These are phyloP conservation scores for Phyllotreta cruciferae DNA, from an alignment of 2,888 invertebrate genomes.

Conservation along the genomic window DNA sequence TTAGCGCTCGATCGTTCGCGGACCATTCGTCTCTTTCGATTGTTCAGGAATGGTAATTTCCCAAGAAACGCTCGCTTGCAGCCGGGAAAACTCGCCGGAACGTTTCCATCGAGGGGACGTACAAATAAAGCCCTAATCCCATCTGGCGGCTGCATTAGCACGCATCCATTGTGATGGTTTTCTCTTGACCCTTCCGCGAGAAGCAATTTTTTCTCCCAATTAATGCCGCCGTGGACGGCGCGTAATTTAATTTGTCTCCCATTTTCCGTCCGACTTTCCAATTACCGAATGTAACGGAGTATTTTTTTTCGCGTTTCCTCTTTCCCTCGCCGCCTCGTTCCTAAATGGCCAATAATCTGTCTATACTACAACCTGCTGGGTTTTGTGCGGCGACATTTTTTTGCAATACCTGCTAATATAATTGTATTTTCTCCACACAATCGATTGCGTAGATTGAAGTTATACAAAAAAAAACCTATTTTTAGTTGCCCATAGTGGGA, in stretches of 20 bases:
- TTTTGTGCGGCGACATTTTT: constrained; percentile 4
- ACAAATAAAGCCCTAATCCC: constrained; percentile 1
- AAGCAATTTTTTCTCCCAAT: constrained; percentile 15
- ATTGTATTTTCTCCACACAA: no score
- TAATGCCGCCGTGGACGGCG: background rate
- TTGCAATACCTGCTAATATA: constrained; percentile 1
- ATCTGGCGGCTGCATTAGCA: background rate
- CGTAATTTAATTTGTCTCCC: constrained; percentile 15
- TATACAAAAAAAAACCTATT: no score
- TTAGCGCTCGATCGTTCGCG: no score
- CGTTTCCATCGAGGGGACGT: background rate
- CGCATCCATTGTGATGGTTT: constrained; percentile 4
- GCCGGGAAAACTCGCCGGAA: no score
- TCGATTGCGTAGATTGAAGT: no score
- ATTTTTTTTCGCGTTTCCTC: constrained; percentile 1
- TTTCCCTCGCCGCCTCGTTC: background rate
- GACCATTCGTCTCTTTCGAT: no score
- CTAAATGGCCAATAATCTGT: constrained; percentile 15
- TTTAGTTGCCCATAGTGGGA: no score
- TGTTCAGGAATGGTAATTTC: no score
- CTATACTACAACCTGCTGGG: constrained; percentile 6
- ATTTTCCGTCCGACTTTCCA: constrained; percentile 13
- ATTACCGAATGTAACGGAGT: constrained; percentile 8
- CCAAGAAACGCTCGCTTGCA: no score
- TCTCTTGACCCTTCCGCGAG: constrained; percentile 4